phyloP scores from a whole-genome alignment of 2,888 invertebrate genomes.

The Cataglyphis livida region DNA sequence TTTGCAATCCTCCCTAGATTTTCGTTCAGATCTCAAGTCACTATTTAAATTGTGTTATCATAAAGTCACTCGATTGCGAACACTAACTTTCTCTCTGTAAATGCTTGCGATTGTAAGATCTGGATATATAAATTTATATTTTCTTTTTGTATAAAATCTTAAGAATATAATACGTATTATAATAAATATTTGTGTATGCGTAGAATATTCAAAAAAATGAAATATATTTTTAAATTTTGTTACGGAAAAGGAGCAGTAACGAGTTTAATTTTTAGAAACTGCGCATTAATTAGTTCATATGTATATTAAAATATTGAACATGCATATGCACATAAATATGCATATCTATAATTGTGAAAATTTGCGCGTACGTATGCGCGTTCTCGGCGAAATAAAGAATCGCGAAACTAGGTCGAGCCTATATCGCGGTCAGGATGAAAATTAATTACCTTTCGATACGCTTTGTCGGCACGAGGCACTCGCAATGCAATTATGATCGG shows the following conservation, averaged over 20 bases:
- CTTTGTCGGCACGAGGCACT: conserved; percentile 41
- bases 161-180: not conserved
- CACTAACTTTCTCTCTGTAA: not conserved
- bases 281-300: not conserved
- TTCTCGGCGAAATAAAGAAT: conserved; percentile 23
- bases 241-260: not conserved
- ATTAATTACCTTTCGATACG: conserved; percentile 48
- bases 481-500: conserved; percentile 52
- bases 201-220: not conserved
- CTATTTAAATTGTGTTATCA: conserved; percentile 8
- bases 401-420: conserved; percentile 47
- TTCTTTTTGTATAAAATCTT: not conserved
- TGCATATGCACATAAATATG: not conserved
- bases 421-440: conserved; percentile 19
- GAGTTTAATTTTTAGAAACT: conserved; percentile 7
- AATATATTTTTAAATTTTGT: not conserved
- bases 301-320: not conserved
- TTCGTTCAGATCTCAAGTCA: not conserved
- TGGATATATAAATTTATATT: not conserved
- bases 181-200: not conserved
- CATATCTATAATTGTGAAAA: not conserved
- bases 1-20: conserved; percentile 4
- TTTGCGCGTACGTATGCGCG: not conserved
- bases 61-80: not conserved
- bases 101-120: too few relatives aligned